Base-by-base conservation (phyloP, 2,797 vertebrate species). In the Enteromius unitaeniatus region DNA sequence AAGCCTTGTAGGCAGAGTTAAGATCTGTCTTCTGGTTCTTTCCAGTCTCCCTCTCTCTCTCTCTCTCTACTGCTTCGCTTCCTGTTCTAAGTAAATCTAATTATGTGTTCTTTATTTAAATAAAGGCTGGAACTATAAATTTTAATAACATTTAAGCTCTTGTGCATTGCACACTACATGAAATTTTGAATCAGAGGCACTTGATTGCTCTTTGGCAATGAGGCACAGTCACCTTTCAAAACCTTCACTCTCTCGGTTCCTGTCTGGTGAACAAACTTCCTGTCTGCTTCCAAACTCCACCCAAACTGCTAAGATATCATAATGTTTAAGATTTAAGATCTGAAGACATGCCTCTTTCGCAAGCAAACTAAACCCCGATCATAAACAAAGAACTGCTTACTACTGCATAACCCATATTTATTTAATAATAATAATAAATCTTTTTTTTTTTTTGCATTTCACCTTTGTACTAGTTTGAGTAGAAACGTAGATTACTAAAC, bases 191-290 rank as follows among this genome's bases (percentile, higher is more conserved):
- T 62, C 1, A 15, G 26, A 28, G 60, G 14, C 26, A 28, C 13
- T 26, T 62, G 26, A 11, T 62, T 62, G 60, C 14, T 31, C 14
- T 64, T 64, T 31, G 26, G 15, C 26, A 64, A 64, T 64, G 26
- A 64, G 6, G 26, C 14, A 31, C 60, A 17, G 60, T 64, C 26
- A 15, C 60, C 60, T 64, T 64, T 28, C 60, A 31, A 64, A 64
- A 64, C 26, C 14, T 64, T 64, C 26, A 31, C 60, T 64, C 60
- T 62, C 60, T 64, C 60, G 31, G 26, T 64, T 64, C 60, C 60
- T 64, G 58, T 60, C 8, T 51, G 4, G 21, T 13, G 37, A 11
- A 69, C 1, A 11, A 69, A 28, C 58, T 60, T 60, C 58, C 58
- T 60, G 26, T 31, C 60, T 64, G 40, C 6, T 53, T 19, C 21